Evolutionary conservation across 2,888 invertebrate genomes (phyloP).

Genomic region (Apomyelois bistriatella): DNA sequence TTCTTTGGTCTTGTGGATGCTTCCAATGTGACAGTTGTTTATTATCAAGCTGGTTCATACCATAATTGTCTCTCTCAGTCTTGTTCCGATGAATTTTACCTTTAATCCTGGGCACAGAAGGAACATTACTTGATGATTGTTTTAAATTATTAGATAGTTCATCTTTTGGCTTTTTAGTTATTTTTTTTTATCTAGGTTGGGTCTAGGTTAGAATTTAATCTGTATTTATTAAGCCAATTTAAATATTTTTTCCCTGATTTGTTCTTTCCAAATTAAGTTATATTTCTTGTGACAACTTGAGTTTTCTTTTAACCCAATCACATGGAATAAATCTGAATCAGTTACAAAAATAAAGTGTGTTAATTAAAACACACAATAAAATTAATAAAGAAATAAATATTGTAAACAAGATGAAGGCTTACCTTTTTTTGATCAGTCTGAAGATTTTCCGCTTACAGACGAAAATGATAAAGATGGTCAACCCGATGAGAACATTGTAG

Average conservation of each 20-base stretch:
- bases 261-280: neutral
- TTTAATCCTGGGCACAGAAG: constrained; percentile 50
- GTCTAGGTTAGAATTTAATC: neutral
- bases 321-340: neutral
- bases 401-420: constrained; percentile 26
- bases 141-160: neutral
- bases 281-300: neutral
- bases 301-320: neutral
- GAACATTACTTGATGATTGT: constrained; percentile 13
- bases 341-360: neutral
- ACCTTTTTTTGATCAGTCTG: constrained; percentile 81
- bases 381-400: neutral
- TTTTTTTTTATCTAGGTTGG: neutral
- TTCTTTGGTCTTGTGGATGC: constrained; percentile 32
- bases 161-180: neutral
- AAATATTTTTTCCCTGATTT: neutral
- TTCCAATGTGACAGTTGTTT: constrained; percentile 29
- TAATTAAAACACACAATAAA: neutral
- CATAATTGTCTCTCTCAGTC: constrained; percentile 27
- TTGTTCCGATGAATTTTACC: constrained; percentile 31
- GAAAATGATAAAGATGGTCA: constrained; percentile 86
- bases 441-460: constrained; percentile 85
- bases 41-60: constrained; percentile 28
- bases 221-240: neutral
- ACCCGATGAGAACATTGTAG: constrained; percentile 84